Percentiles rank a stretch among this genome's conserved stretches.
Evolutionary conservation across 2,113 vertebrate genomes (phyloP).

Genomic region (western clawed frog (Xenopus tropicalis)): UCB_Xtro_10.0 CM004444.2:40064001-40064500

Average conservation of each 20-base stretch:
- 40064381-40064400: conserved; percentile 40
- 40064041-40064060: no score
- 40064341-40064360: conserved; percentile 43
- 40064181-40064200: conserved; percentile 4
- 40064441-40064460: conserved; percentile 24
- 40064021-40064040: no score
- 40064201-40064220: conserved; percentile 3
- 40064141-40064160: neutral
- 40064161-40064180: neutral
- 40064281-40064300: conserved; percentile 27
- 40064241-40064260: conserved; percentile 19
- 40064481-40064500: neutral
- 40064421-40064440: conserved; percentile 41
- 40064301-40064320: conserved; percentile 39
- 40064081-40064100: no score
- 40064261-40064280: conserved; percentile 25
- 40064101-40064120: no score
- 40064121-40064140: neutral
- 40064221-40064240: conserved; percentile 38
- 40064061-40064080: no score
- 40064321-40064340: conserved; percentile 44
- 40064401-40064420: conserved; percentile 31
- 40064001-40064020: no score
- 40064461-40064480: conserved; percentile 18
- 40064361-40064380: conserved; percentile 40